phyloP scores from a whole-genome alignment of 2,797 vertebrate species.

The Megaceryle alcyon region DNA sequence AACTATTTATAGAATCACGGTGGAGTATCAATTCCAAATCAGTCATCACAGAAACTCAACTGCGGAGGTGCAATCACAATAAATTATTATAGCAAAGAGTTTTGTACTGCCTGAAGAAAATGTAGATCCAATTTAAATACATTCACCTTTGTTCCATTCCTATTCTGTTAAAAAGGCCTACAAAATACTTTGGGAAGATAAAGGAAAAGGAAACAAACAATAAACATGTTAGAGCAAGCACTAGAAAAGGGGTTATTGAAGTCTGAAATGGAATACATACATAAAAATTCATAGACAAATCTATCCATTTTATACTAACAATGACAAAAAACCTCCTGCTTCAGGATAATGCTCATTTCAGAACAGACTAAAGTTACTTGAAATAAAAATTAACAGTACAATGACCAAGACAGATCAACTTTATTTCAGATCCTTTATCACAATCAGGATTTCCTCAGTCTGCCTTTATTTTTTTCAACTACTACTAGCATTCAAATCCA shows the following conservation, averaged over 20 bases:
- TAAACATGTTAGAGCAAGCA: not conserved
- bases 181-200: not conserved
- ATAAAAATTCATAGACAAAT: not conserved
- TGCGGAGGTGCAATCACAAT: not conserved
- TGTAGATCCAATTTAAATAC: not conserved
- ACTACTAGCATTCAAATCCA: not conserved
- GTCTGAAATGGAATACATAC: not conserved
- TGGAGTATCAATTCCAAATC: not conserved
- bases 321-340: not conserved
- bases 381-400: conserved; percentile 13
- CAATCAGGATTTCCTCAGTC: not conserved
- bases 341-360: not conserved
- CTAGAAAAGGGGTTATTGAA: not conserved
- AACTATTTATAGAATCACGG: not conserved
- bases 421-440: not conserved
- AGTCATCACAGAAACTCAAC: too few relatives aligned
- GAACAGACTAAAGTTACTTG: not conserved
- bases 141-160: not conserved
- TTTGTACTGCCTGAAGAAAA: conserved; percentile 29
- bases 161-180: not conserved
- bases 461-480: not conserved
- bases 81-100: not conserved
- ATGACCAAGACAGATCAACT: not conserved
- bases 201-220: not conserved
- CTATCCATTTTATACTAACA: not conserved